These are phyloP conservation scores for Plagodis dolabraria DNA, from an alignment of 2,888 invertebrate genomes.

Conservation along the genomic window DNA sequence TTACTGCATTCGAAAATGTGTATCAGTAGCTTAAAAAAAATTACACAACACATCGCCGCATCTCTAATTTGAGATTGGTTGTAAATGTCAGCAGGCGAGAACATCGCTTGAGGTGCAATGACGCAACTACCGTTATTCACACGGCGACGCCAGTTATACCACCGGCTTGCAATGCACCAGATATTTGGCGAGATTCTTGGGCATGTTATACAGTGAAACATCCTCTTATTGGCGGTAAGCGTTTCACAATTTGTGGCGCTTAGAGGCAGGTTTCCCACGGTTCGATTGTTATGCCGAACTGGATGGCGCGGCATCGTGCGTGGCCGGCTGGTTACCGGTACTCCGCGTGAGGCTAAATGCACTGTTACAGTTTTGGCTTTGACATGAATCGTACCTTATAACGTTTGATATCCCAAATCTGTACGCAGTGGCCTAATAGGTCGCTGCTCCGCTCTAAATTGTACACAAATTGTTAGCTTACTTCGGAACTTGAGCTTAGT, in stretches of 20 bases:
- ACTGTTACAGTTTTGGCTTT: conserved; percentile 61
- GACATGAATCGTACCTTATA: conserved; percentile 24
- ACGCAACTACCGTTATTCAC: conserved; percentile 71
- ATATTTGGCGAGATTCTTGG: conserved; percentile 40
- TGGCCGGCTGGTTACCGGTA: conserved; percentile 49
- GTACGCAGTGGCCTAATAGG: not conserved
- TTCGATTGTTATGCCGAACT: conserved; percentile 74
- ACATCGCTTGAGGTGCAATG: conserved; percentile 43
- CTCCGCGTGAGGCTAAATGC: conserved; percentile 48
- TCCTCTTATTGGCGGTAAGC: conserved; percentile 55
- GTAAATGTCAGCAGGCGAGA: conserved; percentile 53
- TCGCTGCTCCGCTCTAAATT: not conserved
- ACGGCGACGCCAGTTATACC: conserved; percentile 57
- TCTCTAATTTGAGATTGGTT: conserved; percentile 49
- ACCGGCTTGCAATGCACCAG: conserved; percentile 46
- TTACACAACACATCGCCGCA: conserved; percentile 44
- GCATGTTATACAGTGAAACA: conserved; percentile 47
- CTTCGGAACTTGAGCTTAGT: not conserved
- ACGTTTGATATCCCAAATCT: conserved; percentile 2
- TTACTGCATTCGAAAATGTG: conserved; percentile 30
- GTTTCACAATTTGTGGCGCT: conserved; percentile 70
- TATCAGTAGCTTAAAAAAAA: conserved; percentile 38
- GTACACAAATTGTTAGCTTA: not conserved
- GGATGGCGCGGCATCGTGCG: conserved; percentile 63
- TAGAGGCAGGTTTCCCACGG: conserved; percentile 72